A percentile compares a stretch with the other conserved stretches of the same genome.
These are phyloP conservation scores for Lutjanus argentimaculatus DNA, from an alignment of 2,797 vertebrate species.

Conservation along the genomic window DNA sequence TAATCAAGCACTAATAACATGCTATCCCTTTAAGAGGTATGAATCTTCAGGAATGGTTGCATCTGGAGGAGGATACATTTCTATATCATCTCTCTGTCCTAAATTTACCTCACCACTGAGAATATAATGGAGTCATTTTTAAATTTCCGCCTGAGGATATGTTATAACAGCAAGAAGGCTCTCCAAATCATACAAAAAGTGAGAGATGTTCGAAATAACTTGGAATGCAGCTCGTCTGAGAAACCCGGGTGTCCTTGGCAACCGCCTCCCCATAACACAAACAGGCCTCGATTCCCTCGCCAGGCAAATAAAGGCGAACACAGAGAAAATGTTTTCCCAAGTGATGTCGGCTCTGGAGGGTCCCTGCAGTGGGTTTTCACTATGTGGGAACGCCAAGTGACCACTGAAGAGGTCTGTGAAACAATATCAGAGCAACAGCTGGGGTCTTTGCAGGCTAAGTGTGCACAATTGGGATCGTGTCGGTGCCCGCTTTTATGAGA, in stretches of 20 bases:
- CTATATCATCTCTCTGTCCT: constrained; percentile 3
- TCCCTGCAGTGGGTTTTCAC: constrained; percentile 70
- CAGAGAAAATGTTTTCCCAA: constrained; percentile 83
- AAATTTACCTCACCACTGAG: background rate
- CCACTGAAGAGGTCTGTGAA: constrained; percentile 75
- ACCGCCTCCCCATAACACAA: constrained; percentile 83
- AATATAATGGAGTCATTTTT: constrained; percentile 11
- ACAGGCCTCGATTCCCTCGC: constrained; percentile 73
- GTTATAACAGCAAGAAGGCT: constrained; percentile 20
- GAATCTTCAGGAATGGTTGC: constrained; percentile 31
- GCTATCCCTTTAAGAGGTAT: constrained; percentile 39
- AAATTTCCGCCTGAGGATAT: constrained; percentile 16
- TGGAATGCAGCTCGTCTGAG: constrained; percentile 80
- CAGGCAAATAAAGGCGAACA: constrained; percentile 62
- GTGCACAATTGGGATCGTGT: constrained; percentile 44
- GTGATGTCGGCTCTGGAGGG: constrained; percentile 69
- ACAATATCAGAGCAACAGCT: constrained; percentile 75
- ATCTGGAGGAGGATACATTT: constrained; percentile 15
- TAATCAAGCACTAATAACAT: constrained; percentile 65
- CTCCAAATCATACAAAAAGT: constrained; percentile 52
- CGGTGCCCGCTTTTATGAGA: background rate
- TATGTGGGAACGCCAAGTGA: constrained; percentile 79
- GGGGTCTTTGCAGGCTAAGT: constrained; percentile 54
- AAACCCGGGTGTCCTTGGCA: constrained; percentile 77
- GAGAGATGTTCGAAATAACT: constrained; percentile 73